Evolutionary conservation across 2,113 vertebrate species (phyloP), one percentile per base, ranked within the genome.

Genomic region (Cottus gobio): DNA sequence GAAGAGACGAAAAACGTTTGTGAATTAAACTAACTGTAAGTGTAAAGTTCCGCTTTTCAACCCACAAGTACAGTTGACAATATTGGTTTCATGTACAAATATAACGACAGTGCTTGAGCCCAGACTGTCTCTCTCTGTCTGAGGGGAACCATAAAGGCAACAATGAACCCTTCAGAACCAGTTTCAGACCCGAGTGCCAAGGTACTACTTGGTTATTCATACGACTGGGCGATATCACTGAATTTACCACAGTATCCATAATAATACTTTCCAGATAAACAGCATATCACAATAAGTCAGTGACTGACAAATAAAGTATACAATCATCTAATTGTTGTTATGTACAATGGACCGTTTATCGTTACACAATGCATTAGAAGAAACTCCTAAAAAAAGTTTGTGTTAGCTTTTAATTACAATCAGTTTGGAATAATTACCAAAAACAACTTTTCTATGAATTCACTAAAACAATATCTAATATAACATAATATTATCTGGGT

Each of bases 51-150:
- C 1, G 11, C 64, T 72, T 71, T 73, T 63, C 20, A 80, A 65
- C 70, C 81, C 72, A 79, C 66, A 54, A 34, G n/a, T 70, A 66
- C 22, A 82, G 65, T 77, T 60, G 57, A 61, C 5, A 46, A 37
- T 22, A 71, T 13, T 34, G 12, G 10, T 18, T 2, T 31, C 22
- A 12, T 7, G 20, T 57, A 71, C 39, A 63, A 13, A 58, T 46
- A 8, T 5, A 31, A 28, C 9, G 2, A 30, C 22, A 12, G 70
- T 52, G 1, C 69, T 6, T 62, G 42, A 67, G 69, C 9, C 50
- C 42, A 6, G 24, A 8, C 1, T 3, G 30, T 36, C 46, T 67
- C 20, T 68, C 46, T 48, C 37, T 34, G 37, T 79, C 48, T 70
- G 3, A 60, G 36, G 24, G 5, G 76, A 79, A 60, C 31, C n/a